A percentile compares a stretch with the other conserved stretches of the same genome.
These are phyloP conservation scores for Drosophila macrospina DNA, from an alignment of 2,888 invertebrate genomes.

Conservation along the genomic window DNA sequence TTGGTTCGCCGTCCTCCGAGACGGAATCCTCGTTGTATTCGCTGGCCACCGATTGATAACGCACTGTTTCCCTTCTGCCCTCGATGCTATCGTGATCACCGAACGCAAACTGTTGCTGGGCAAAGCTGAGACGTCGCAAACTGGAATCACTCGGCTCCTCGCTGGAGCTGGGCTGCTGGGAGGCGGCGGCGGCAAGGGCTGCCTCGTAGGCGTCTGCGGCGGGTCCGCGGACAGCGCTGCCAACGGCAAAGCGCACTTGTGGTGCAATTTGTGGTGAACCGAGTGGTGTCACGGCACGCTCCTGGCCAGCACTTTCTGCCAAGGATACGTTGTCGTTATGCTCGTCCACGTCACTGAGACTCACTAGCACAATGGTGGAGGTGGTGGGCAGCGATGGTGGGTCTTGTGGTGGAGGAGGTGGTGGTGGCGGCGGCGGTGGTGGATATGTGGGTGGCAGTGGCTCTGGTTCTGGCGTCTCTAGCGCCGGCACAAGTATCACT, in stretches of 20 bases:
- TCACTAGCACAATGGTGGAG: slow-evolving; percentile 37
- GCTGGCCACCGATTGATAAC: slow-evolving; percentile 81
- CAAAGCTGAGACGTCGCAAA: slow-evolving; percentile 86
- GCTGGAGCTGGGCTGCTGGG: slow-evolving; percentile 69
- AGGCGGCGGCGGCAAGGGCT: slow-evolving; percentile 53
- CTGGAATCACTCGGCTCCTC: slow-evolving; percentile 84
- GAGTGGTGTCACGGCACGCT: no score
- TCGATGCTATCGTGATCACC: slow-evolving; percentile 87
- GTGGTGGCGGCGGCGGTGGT: slow-evolving; percentile 27
- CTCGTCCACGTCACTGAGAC: slow-evolving; percentile 65
- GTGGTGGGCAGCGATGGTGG: slow-evolving; percentile 37
- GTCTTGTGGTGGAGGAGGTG: slow-evolving; percentile 6
- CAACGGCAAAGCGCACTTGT: slow-evolving; percentile 82
- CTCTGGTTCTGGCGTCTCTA: slow-evolving; percentile 36
- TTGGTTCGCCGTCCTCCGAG: not conserved
- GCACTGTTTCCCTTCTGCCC: slow-evolving; percentile 73
- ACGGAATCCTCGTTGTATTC: slow-evolving; percentile 85
- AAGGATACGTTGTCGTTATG: slow-evolving; percentile 68
- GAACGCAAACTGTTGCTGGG: slow-evolving; percentile 86
- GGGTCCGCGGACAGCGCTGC: slow-evolving; percentile 82
- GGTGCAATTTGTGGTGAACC: slow-evolving; percentile 22
- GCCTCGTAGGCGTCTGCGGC: slow-evolving; percentile 51
- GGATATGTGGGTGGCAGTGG: slow-evolving; percentile 43
- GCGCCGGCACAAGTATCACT: slow-evolving; percentile 42
- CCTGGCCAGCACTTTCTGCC: slow-evolving; percentile 77